Percentiles rank a stretch among this genome's conserved stretches.
Conservation (phyloP, 2,113 vertebrate genomes). For the Bungarus multicinctus region DNA sequence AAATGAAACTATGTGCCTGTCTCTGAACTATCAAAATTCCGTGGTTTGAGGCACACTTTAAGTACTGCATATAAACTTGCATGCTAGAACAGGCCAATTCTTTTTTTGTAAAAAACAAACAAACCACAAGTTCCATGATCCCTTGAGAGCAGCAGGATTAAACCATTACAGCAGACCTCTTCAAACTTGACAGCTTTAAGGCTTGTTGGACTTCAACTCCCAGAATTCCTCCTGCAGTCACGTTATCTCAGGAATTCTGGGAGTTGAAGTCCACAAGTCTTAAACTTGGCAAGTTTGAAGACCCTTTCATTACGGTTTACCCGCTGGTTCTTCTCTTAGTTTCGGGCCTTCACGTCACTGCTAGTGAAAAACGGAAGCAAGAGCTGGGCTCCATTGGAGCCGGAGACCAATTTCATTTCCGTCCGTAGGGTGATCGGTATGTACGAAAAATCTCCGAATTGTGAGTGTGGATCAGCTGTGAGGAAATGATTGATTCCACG, state of each 20-base stretch:
- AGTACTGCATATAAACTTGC: background rate
- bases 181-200: no score
- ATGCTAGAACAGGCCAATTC: no score
- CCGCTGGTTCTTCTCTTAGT: background rate
- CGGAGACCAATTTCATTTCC: background rate
- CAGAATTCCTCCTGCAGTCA: no score
- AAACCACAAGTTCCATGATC: conserved; percentile 1
- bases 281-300: no score
- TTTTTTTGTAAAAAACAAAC: background rate
- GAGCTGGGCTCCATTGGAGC: background rate
- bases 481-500: background rate
- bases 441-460: background rate
- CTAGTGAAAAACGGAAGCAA: background rate
- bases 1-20: background rate
- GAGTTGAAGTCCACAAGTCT: no score
- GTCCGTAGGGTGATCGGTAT: background rate
- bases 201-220: no score
- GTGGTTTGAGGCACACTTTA: background rate
- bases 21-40: background rate
- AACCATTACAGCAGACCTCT: background rate
- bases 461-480: background rate
- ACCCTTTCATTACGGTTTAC: no score
- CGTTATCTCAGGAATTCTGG: no score
- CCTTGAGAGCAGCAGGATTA: no score
- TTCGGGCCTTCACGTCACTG: background rate